These are phyloP conservation scores for Bombylius discolor DNA, from an alignment of 2,888 invertebrate species.

Conservation along the genomic window DNA sequence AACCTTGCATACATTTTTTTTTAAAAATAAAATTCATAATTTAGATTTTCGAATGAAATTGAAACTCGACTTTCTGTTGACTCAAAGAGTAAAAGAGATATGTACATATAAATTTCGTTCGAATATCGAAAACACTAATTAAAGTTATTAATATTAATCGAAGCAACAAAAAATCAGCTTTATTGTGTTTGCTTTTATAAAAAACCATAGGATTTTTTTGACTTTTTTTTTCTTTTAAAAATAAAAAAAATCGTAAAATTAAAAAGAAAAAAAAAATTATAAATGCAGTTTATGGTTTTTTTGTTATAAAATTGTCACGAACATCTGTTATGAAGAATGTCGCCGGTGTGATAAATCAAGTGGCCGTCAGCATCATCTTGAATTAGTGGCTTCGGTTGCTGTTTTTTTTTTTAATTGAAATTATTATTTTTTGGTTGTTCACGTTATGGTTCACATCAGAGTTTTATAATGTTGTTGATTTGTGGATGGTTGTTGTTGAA, in stretches of 20 bases:
- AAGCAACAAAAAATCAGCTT: background rate
- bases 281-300: constrained; percentile 16
- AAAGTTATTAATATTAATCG: no score
- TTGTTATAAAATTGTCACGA: constrained; percentile 59
- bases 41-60: no score
- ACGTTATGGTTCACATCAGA: constrained; percentile 15
- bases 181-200: background rate
- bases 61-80: no score
- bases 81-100: no score
- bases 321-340: constrained; percentile 98
- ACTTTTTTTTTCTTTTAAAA: background rate
- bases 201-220: background rate
- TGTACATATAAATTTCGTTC: no score
- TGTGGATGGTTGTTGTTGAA: no score
- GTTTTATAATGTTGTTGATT: background rate
- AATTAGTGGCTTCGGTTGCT: constrained; percentile 61
- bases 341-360: constrained; percentile 98
- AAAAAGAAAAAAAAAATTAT: constrained; percentile 14
- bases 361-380: constrained; percentile 99
- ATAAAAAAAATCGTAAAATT: constrained; percentile 6
- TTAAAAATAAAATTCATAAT: no score
- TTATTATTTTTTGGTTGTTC: background rate
- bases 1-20: no score
- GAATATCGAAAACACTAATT: no score
- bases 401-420: constrained; percentile 7